These are phyloP conservation scores for Addax nasomaculatus DNA, from an alignment of 2,113 vertebrate genomes.

Conservation along the genomic window DNA sequence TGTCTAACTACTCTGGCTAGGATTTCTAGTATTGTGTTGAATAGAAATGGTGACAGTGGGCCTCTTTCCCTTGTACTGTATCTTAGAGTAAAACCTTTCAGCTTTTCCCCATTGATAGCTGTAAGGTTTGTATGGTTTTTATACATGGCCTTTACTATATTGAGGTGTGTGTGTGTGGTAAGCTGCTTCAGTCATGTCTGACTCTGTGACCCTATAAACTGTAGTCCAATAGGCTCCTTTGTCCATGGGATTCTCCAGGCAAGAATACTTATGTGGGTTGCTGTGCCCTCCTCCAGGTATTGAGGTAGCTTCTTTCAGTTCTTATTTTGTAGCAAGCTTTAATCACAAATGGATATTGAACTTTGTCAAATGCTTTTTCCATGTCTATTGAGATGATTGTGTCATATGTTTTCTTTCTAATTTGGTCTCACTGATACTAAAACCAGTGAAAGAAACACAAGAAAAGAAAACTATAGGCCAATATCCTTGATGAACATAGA, in stretches of 20 bases:
- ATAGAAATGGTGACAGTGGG: neutral
- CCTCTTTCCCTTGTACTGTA: neutral
- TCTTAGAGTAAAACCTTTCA: neutral
- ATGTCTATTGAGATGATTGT: neutral
- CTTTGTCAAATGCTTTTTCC: neutral
- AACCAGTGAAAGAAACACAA: neutral
- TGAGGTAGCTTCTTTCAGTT: neutral
- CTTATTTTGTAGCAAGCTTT: neutral
- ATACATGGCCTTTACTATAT: neutral
- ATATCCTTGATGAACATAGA: neutral
- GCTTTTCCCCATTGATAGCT: neutral
- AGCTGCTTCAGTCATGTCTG: neutral
- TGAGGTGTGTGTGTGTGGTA: neutral
- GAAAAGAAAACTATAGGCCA: neutral
- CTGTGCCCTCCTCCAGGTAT: neutral
- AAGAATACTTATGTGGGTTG: neutral
- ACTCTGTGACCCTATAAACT: neutral
- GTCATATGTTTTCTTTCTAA: neutral
- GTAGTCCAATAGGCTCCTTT: neutral
- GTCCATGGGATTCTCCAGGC: neutral
- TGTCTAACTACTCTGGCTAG: neutral
- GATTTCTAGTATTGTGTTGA: neutral
- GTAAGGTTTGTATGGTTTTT: neutral
- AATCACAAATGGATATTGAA: neutral
- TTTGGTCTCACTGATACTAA: neutral